Base-by-base conservation (phyloP, 2,113 vertebrate species). In the Amblyornis subalaris region DNA sequence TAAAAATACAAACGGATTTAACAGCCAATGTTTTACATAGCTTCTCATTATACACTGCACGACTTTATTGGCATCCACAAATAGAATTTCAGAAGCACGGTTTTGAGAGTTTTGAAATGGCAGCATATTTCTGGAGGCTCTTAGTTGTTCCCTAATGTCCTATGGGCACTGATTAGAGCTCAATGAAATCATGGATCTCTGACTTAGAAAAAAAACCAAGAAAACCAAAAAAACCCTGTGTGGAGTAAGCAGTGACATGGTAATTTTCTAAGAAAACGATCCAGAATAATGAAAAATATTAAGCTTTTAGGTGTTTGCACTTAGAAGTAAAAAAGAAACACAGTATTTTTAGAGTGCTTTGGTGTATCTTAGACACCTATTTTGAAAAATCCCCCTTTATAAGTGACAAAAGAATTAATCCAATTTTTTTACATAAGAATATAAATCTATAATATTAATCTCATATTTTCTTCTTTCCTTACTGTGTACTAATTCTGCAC, bases 1-100 rank as follows among this genome's bases (percentile, higher is more conserved):
- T 92, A 87, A 94, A 76, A 96, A 57, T 53, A 67, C 26, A 79
- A 94, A 91, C 71, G 24, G 14, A 64, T 69, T 87, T 54, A 83
- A 67, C 55, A 79, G 18, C 35, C 35, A 54, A 4, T 20, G 11
- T 61, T 73, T 51, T 80, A 74, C 19, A 20, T 23, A 78, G 15
- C 45, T 86, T 86, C 65, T 79, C 28, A 29, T 85, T 60, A 70
- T 6, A 67, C 35, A n/a, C 73, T n/a, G 7, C 20, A 40, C 0
- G 5, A n/a, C 2, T 85, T 62, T 57, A 53, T 19, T 75, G 44
- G 6, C 29, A 58, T 48, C 14, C 54, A 73, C 51, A 60, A 86
- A 42, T 8, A 83, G 55, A 91, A 71, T 65, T 62, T 60, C 72
- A 70, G 28, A 77, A 61, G 4, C 13, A 80, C 3, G n/a, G 6